Conservation (phyloP, 2,888 invertebrate species). For the Patella caerulea region DNA sequence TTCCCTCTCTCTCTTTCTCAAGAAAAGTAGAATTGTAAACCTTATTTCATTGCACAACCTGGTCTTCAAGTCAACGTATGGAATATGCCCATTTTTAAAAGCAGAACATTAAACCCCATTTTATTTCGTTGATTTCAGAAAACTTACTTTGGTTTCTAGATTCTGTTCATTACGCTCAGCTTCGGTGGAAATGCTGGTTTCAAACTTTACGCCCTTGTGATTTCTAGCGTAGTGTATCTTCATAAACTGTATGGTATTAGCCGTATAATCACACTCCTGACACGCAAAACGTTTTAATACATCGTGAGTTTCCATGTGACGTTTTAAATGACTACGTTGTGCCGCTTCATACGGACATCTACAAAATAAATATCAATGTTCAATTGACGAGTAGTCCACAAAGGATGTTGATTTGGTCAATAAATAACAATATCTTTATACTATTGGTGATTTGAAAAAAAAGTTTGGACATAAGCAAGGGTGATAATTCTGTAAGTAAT, state of each 20-base stretch:
- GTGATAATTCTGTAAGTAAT: no score
- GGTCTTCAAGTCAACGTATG: no score
- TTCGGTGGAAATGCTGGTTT: conserved; percentile 18
- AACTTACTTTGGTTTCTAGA: neutral
- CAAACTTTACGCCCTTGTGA: conserved; percentile 47
- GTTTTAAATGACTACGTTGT: conserved; percentile 67
- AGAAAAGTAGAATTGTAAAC: no score
- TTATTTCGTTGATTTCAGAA: no score
- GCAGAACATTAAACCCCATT: no score
- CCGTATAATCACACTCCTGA: conserved; percentile 67
- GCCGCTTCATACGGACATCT: conserved; percentile 69
- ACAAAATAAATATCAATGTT: conserved; percentile 6
- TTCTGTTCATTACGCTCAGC: conserved; percentile 11
- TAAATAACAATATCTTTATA: neutral
- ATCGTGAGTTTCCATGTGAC: conserved; percentile 70
- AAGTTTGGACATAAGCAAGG: no score
- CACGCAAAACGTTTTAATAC: conserved; percentile 66
- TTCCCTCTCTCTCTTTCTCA: no score
- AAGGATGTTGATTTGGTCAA: neutral
- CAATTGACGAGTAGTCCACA: neutral
- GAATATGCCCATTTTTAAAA: no score
- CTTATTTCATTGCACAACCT: no score
- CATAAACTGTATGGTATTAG: conserved; percentile 68
- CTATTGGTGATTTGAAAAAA: no score
- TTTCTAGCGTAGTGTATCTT: conserved; percentile 68